Base-by-base conservation (phyloP, 2,888 invertebrate genomes). In the Quadroppia sp. region DNA sequence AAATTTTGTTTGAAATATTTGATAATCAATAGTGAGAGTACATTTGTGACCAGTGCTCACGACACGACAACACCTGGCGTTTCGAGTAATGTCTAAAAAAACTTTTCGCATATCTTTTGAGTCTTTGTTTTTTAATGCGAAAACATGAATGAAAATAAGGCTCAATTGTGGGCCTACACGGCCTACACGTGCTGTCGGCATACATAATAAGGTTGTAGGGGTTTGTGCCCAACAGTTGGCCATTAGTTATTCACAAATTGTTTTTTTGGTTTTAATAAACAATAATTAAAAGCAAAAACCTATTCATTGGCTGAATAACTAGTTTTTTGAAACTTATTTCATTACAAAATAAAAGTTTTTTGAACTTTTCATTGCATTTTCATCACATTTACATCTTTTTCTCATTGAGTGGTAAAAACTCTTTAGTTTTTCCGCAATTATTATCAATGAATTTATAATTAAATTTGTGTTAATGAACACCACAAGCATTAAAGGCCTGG, bases 191-290 rank as follows among this genome's bases (percentile, higher is more conserved):
- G 61, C 61, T 30, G 36, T 61, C 30, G 30, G 30, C 32, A 20
- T 56, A 56, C n/a, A 45, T 45, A 53, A 61, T 61, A 61, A 61
- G 32, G 30, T 32, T 32, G 32, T n/a, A 61, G 61, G 61, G 32
- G 53, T 53, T 25, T 53, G n/a, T n/a, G 32, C 32, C 61, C n/a
- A 61, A 61, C 61, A 61, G 61, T 61, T 61, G 61, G 61, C n/a
- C 32, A 53, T 61, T 32, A 28, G 28, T 17, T 61, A 61, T 61
- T 61, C 61, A 61, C 13, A 61, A 28, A 61, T 28, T 61, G 30
- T 32, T 32, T 61, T 61, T n/a, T n/a, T n/a, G n/a, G n/a, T n/a
- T n/a, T n/a, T n/a, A n/a, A n/a, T n/a, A n/a, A n/a, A n/a, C n/a
- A n/a, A n/a, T n/a, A 36, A 36, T 36, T 36, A 36, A 36, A 36